Percentiles rank a stretch among this genome's conserved stretches.
These are phyloP conservation scores for Clarias gariepinus DNA, from an alignment of 2,113 vertebrate genomes.

Conservation along the genomic window DNA sequence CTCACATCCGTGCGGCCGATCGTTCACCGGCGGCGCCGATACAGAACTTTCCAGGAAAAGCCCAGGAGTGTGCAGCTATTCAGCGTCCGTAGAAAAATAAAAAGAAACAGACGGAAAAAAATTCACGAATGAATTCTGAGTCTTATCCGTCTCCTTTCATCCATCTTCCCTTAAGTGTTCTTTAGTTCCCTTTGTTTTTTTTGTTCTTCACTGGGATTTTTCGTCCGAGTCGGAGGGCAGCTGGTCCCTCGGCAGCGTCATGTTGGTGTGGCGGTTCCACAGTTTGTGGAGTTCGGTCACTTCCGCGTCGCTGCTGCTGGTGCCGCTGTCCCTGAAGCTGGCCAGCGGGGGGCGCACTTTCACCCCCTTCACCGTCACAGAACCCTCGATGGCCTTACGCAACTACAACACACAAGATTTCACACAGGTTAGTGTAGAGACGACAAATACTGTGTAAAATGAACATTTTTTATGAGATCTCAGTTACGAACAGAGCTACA, in stretches of 20 bases:
- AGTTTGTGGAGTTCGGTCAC: slow-evolving; percentile 90
- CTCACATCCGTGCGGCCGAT: neutral
- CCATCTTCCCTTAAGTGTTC: neutral
- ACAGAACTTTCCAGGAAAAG: slow-evolving; percentile 13
- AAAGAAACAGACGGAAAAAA: neutral
- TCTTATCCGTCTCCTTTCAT: neutral
- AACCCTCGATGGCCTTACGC: slow-evolving; percentile 95
- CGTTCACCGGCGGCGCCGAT: too few species aligned
- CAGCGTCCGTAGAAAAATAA: neutral
- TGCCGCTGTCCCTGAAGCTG: slow-evolving; percentile 90
- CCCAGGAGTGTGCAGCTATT: neutral
- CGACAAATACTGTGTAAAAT: neutral
- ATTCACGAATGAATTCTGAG: too few species aligned
- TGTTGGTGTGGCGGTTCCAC: slow-evolving; percentile 87
- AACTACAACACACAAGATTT: slow-evolving; percentile 69
- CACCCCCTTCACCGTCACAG: slow-evolving; percentile 88
- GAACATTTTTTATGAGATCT: too few species aligned
- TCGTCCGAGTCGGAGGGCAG: slow-evolving; percentile 77
- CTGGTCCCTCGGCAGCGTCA: slow-evolving; percentile 82
- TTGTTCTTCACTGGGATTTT: slow-evolving; percentile 77
- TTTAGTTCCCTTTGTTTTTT: neutral
- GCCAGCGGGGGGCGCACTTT: slow-evolving; percentile 92
- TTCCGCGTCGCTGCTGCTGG: slow-evolving; percentile 89
- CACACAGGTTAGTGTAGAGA: neutral
- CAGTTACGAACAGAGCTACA: too few species aligned